A percentile compares a stretch with the other conserved stretches of the same genome.
Conservation (phyloP, 2,888 invertebrate genomes). For the Nesidiocoris tenuis region DNA sequence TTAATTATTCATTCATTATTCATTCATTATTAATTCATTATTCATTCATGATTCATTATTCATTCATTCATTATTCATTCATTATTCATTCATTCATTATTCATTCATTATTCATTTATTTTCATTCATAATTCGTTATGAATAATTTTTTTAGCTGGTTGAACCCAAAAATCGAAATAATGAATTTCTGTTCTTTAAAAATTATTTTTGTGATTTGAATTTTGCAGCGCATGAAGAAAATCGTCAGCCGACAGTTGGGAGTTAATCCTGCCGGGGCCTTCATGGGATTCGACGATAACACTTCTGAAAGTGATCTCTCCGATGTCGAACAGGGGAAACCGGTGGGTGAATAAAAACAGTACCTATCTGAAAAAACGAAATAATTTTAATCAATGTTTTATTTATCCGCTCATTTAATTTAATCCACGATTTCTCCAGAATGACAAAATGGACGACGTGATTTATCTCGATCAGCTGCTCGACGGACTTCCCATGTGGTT, state of each 20-base stretch:
- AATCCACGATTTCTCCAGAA: conserved; percentile 22
- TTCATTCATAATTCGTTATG: neutral
- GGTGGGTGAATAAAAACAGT: no score
- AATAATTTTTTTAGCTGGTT: neutral
- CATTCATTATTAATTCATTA: no score
- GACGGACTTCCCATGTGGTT: conserved; percentile 95
- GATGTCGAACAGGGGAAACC: conserved; percentile 54
- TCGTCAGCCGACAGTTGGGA: conserved; percentile 58
- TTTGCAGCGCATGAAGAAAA: conserved; percentile 67
- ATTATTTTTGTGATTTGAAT: conserved; percentile 1
- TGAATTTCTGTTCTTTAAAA: neutral
- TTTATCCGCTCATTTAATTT: no score
- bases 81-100: no score
- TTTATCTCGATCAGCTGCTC: conserved; percentile 73
- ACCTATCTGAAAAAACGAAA: no score
- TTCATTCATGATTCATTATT: no score
- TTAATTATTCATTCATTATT: no score
- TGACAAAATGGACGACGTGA: conserved; percentile 56
- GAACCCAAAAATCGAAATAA: neutral
- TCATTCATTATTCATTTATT: no score
- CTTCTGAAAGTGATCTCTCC: conserved; percentile 56
- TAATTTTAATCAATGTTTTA: no score
- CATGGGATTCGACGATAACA: conserved; percentile 76
- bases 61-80: no score
- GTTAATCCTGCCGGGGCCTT: conserved; percentile 78